Conservation (phyloP, 2,888 invertebrate genomes). For the Gymnosoma rotundatum region DNA sequence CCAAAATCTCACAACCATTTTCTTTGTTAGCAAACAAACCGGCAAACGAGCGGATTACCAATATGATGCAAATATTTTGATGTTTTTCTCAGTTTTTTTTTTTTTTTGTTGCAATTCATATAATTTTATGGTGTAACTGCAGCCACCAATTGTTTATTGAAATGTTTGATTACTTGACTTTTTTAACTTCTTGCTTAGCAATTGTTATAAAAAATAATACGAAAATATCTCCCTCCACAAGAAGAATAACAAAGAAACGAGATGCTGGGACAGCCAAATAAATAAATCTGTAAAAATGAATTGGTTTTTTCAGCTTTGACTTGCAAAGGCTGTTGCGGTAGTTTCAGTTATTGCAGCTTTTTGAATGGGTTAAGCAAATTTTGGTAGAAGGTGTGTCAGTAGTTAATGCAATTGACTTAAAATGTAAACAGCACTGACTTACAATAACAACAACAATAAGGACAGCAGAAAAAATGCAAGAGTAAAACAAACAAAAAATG, state of each 20-base stretch:
- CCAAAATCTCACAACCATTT: constrained; percentile 45
- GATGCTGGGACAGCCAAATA: constrained; percentile 15
- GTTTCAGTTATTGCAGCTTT: constrained; percentile 67
- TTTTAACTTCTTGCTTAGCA: constrained; percentile 68
- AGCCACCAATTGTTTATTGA: constrained; percentile 68
- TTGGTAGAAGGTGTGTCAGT: constrained; percentile 78
- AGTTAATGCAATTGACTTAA: constrained; percentile 73
- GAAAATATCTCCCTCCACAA: constrained; percentile 14
- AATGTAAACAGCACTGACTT: constrained; percentile 65
- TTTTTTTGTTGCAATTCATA: constrained; percentile 46
- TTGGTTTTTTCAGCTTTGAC: constrained; percentile 62
- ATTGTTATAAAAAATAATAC: constrained; percentile 56
- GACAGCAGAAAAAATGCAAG: constrained; percentile 33
- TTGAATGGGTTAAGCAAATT: constrained; percentile 66
- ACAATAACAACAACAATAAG: constrained; percentile 28
- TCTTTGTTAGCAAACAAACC: constrained; percentile 47
- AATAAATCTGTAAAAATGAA: constrained; percentile 69
- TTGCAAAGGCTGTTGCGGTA: constrained; percentile 49
- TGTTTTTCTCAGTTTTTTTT: constrained; percentile 20
- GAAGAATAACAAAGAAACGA: constrained; percentile 14
- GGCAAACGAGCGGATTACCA: constrained; percentile 59
- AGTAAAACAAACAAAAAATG: constrained; percentile 63
- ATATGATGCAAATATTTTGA: constrained; percentile 59
- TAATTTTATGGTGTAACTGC: constrained; percentile 56
- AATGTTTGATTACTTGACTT: constrained; percentile 71